Percentiles rank a stretch among this genome's conserved stretches.
phyloP scores from a whole-genome alignment of 2,113 vertebrate species.

The Crotalus horridus region DNA sequence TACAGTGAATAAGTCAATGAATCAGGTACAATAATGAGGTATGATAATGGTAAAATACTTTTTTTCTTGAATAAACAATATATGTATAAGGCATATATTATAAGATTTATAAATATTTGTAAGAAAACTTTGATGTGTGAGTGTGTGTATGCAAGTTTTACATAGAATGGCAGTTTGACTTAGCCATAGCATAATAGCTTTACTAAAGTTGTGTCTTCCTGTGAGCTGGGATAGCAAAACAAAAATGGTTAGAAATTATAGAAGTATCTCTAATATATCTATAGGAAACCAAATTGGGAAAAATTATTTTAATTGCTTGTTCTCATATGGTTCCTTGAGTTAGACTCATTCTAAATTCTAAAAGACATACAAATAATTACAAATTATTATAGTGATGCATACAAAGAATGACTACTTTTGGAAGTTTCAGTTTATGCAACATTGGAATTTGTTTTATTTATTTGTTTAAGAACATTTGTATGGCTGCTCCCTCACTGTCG shows the following conservation, averaged over 20 bases:
- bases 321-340: conserved; percentile 61
- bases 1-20: no score
- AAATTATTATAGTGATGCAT: conserved; percentile 52
- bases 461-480: not conserved
- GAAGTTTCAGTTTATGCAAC: conserved; percentile 53
- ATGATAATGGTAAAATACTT: not conserved
- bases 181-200: conserved; percentile 72
- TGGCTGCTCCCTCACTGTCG: not conserved
- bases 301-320: not conserved
- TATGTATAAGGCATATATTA: not conserved
- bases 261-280: not conserved
- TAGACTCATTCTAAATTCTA: conserved; percentile 58
- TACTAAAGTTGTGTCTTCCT: not conserved
- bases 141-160: not conserved
- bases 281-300: not conserved
- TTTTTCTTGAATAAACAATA: not conserved
- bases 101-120: not conserved
- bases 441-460: conserved; percentile 9
- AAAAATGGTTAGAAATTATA: not conserved
- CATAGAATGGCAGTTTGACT: conserved; percentile 65
- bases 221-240: not conserved
- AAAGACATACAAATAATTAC: conserved; percentile 65
- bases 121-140: conserved; percentile 29
- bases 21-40: no score
- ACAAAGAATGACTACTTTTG: conserved; percentile 56